Evolutionary conservation across 2,888 invertebrate genomes (phyloP), one percentile per base, ranked within the genome.

Genomic region (Cryptocheilus praepositus): DNA sequence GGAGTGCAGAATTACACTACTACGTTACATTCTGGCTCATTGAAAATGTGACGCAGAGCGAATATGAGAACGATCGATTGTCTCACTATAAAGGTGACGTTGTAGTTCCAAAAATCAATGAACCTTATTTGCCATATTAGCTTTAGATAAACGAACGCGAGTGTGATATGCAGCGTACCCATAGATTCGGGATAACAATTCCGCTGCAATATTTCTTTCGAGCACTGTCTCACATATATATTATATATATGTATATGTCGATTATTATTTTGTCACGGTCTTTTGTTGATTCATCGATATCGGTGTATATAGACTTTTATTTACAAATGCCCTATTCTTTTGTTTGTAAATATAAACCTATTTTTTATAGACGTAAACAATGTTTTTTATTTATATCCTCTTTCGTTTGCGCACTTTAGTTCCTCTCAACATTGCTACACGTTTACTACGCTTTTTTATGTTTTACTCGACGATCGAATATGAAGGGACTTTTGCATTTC

Each of bases 311-410:
- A 45, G 7, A 62, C 55, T 53, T 60, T 61, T 67, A 56, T 65
- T 51, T 53, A 45, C 52, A 53, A 63, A 52, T 57, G 65, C 64
- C 49, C 21, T 52, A 57, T 45, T 54, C 52, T 21, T n/a, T 43
- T 25, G 63, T 67, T 79, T 82, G 71, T 77, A 82, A 82, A 81
- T 81, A 82, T 65, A 82, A 75, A 74, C 68, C 69, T 74, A 74
- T 75, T 77, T 83, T 79, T 76, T 74, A 64, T 71, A 80, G 64
- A 72, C 49, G 65, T 45, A 62, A 49, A 74, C 67, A 22, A 43
- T 66, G 64, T 62, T 65, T 56, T 68, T 80, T 76, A 79, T 80
- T 81, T 74, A 58, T 46, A 16, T 67, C 76, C 79, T 71, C 53
- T 45, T 36, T 36, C 36, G 36, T 8, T 5, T 36, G 13, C 3